Evolutionary conservation across 2,888 invertebrate genomes (phyloP), one percentile per base, ranked within the genome.

Genomic region (Lasioglossum zephyrum): DNA sequence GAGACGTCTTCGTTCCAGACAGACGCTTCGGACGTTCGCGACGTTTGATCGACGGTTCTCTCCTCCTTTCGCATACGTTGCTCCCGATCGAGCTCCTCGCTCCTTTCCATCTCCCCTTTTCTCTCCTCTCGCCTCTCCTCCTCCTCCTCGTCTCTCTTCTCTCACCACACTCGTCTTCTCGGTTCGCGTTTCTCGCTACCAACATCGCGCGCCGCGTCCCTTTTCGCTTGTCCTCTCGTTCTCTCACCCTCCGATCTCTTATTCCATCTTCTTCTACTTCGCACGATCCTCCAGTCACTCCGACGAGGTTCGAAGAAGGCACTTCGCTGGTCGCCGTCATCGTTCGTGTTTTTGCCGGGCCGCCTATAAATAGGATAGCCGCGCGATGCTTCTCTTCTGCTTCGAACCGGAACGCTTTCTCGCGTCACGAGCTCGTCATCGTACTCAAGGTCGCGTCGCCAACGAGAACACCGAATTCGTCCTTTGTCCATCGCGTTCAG

Each of bases 1-100:
- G 93, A 94, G 93, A 92, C 92, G 92, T 93, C 92, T 91, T 91
- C 91, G 92, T 91, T 91, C 90, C 87, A 88, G 91, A 91, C 92
- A 91, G 91, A 92, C 92, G 90, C 88, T 87, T 91, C 89, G 89
- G 89, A 91, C 85, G 87, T 83, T 88, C 85, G 87, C 89, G 92
- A 93, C 93, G 91, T 92, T 93, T 93, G 93, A 93, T 93, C 91
- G 93, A 93, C 93, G 89, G 85, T 89, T 90, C 88, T 88, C 88
- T 91, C 90, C 87, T 88, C 85, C 81, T 87, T 82, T 89, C 90
- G 87, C 89, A 83, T 77, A 81, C 87, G 87, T 85, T 81, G 85
- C 85, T 79, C 87, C 74, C 83, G 82, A 84, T 89, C 88, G 63
- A 57, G 72, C 82, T 82, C 76, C 82, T 82, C 76, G 76, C 82